A percentile compares a stretch with the other conserved stretches of the same genome.
Conservation (phyloP, 1,140 invertebrate genomes). For the Cecropterus lyciades region DNA sequence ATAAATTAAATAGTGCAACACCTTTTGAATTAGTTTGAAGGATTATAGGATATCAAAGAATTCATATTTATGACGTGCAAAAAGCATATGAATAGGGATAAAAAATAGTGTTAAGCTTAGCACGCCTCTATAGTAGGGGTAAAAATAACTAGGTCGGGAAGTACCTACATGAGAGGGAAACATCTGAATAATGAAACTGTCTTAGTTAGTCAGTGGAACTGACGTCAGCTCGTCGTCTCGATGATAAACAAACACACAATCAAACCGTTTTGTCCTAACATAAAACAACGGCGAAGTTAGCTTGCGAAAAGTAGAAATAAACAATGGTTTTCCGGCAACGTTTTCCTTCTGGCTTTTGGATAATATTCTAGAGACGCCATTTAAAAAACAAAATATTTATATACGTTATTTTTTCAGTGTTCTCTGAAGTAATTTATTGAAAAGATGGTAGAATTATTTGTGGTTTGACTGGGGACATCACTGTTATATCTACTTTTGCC, state of each 20-base stretch:
- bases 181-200: constrained; percentile 3
- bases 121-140: neutral
- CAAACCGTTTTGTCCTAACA: neutral
- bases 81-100: neutral
- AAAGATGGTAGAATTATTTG: too few species aligned
- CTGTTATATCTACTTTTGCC: too few species aligned
- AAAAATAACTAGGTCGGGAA: neutral
- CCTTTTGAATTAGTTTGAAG: too few species aligned
- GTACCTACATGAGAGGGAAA: neutral
- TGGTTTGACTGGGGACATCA: too few species aligned
- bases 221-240: neutral
- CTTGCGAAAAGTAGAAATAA: too few species aligned
- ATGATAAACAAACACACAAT: constrained; percentile 1
- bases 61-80: neutral
- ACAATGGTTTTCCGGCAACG: too few species aligned
- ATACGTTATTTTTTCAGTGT: too few species aligned
- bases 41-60: too few species aligned
- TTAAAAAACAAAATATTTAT: too few species aligned
- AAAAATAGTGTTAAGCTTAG: neutral
- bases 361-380: too few species aligned
- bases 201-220: neutral
- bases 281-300: neutral
- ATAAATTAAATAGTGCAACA: too few species aligned
- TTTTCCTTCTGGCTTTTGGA: neutral
- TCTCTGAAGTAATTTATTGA: too few species aligned